Percentiles rank a stretch among this genome's conserved stretches.
These are phyloP conservation scores for Thermophis baileyi DNA, from an alignment of 2,113 vertebrate species.

Conservation along the genomic window DNA sequence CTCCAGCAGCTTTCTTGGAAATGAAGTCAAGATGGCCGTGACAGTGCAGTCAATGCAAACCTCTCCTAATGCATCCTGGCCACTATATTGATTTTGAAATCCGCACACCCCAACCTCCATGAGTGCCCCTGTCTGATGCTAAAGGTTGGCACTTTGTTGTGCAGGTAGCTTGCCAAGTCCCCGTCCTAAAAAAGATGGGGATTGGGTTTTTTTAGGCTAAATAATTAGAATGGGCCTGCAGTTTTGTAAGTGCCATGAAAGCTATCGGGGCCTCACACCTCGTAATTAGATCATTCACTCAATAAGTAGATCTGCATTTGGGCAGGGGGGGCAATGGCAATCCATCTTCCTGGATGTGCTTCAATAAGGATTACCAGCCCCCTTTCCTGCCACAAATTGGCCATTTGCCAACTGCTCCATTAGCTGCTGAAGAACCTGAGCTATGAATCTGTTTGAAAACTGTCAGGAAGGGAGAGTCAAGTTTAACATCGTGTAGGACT, in stretches of 20 bases:
- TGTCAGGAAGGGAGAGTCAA: background rate
- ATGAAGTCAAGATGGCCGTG: background rate
- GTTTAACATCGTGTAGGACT: background rate
- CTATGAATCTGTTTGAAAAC: too few relatives aligned
- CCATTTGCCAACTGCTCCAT: background rate
- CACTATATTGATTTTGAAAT: background rate
- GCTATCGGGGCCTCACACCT: background rate
- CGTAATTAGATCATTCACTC: background rate
- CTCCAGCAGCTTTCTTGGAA: background rate
- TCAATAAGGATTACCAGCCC: background rate
- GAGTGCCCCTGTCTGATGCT: background rate
- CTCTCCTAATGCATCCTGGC: background rate
- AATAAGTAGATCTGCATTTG: background rate
- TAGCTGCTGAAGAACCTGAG: background rate
- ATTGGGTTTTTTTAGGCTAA: background rate
- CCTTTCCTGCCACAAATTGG: background rate
- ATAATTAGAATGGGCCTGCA: background rate
- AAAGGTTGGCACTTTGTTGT: background rate
- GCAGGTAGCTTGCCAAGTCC: background rate
- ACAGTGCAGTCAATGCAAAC: background rate
- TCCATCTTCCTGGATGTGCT: background rate
- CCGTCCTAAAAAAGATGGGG: background rate
- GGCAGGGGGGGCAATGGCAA: background rate
- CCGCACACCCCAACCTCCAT: background rate
- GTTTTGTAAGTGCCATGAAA: background rate